phyloP scores from a whole-genome alignment of 2,113 vertebrate genomes.

The Chloropsis cyanopogon region DNA sequence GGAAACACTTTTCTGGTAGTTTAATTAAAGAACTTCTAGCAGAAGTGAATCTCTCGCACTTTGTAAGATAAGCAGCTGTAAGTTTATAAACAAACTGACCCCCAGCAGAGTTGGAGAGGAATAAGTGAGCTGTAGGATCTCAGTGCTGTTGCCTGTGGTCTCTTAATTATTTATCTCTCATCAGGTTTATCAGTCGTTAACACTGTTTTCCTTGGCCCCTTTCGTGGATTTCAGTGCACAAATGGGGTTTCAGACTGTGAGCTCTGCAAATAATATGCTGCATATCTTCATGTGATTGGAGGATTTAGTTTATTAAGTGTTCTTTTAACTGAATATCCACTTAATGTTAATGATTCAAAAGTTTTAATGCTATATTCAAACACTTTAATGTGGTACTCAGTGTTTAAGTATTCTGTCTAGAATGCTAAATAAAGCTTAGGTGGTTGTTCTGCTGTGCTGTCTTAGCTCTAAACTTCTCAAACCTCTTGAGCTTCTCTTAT shows the following conservation, averaged over 20 bases:
- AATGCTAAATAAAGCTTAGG: background rate
- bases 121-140: background rate
- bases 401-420: background rate
- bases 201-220: background rate
- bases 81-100: background rate
- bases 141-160: background rate
- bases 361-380: background rate
- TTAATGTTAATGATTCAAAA: background rate
- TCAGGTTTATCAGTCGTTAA: background rate
- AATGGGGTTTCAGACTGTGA: background rate
- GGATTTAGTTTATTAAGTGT: background rate
- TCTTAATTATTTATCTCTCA: background rate
- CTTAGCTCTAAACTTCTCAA: background rate
- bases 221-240: background rate
- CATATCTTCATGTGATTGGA: background rate
- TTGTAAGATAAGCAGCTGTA: background rate
- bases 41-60: fast-evolving
- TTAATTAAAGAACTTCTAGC: background rate
- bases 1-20: background rate
- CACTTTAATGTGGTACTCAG: background rate
- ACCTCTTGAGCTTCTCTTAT: background rate
- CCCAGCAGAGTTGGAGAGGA: background rate
- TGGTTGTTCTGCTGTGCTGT: background rate
- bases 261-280: background rate
- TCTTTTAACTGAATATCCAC: background rate